Conservation (phyloP, 2,888 invertebrate genomes). For the Octonoba sinensis region DNA sequence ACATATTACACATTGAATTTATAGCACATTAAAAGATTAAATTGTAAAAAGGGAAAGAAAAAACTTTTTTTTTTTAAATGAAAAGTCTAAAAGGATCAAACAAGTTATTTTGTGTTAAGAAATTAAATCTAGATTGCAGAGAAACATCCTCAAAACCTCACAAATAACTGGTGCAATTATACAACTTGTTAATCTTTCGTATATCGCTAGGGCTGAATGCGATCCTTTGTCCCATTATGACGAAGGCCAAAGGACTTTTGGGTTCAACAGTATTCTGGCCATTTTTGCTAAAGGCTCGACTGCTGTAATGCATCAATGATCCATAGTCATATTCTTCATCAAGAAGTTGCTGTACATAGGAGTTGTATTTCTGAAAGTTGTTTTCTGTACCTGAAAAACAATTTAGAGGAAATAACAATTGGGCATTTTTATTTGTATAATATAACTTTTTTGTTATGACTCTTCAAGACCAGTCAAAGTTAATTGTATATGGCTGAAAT, state of each 20-base stretch:
- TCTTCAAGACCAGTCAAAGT: too few relatives aligned
- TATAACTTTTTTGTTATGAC: background rate
- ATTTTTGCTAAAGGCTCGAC: constrained; percentile 64
- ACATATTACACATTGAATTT: too few relatives aligned
- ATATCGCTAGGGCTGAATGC: constrained; percentile 60
- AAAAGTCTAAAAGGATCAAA: too few relatives aligned
- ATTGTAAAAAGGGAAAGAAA: too few relatives aligned
- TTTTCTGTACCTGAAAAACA: constrained; percentile 28
- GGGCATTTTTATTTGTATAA: background rate
- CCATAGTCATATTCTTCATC: constrained; percentile 76
- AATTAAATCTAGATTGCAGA: too few relatives aligned
- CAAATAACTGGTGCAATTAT: constrained; percentile 53
- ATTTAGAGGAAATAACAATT: background rate
- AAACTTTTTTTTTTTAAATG: too few relatives aligned
- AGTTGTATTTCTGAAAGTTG: constrained; percentile 74
- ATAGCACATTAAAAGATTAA: too few relatives aligned
- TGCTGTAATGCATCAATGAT: constrained; percentile 64
- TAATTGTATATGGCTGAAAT: too few relatives aligned
- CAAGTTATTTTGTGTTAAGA: too few relatives aligned
- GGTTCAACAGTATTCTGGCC: constrained; percentile 47
- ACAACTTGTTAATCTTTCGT: constrained; percentile 65
- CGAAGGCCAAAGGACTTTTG: constrained; percentile 29
- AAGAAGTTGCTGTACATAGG: constrained; percentile 72
- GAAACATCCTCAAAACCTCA: background rate
- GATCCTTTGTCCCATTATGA: constrained; percentile 57